Conservation (phyloP, 2,113 vertebrate species). For the Girardinichthys multiradiatus region DNA sequence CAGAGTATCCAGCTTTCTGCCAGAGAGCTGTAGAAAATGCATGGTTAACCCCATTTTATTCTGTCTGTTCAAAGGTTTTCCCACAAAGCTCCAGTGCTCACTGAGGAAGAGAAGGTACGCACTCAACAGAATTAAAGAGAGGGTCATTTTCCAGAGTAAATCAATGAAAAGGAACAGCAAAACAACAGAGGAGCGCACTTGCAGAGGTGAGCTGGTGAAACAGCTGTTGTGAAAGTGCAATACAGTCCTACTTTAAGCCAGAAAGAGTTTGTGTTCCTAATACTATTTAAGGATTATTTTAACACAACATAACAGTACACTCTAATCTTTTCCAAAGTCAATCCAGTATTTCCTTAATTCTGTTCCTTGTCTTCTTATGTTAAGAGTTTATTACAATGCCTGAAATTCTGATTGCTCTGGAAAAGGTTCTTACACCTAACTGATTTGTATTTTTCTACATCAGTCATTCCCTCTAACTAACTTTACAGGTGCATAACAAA, state of each 20-base stretch:
- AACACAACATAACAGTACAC: neutral
- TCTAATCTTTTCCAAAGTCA: neutral
- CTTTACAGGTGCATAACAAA: neutral
- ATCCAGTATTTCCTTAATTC: neutral
- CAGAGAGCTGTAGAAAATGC: slow-evolving; percentile 66
- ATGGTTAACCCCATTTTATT: slow-evolving; percentile 80
- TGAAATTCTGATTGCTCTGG: neutral
- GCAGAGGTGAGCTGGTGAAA: slow-evolving; percentile 4
- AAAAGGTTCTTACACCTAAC: neutral
- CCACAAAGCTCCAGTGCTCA: slow-evolving; percentile 56
- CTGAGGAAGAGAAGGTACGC: slow-evolving; percentile 39
- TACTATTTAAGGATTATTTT: neutral
- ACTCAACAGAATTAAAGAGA: slow-evolving; percentile 44
- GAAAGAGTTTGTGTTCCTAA: slow-evolving; percentile 4
- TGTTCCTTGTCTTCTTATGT: neutral
- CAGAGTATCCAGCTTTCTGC: slow-evolving; percentile 68
- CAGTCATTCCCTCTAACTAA: slow-evolving; percentile 6
- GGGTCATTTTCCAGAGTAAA: slow-evolving; percentile 49
- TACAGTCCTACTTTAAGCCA: neutral
- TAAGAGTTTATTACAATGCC: too few species aligned
- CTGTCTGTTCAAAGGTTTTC: slow-evolving; percentile 73
- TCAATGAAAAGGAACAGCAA: slow-evolving; percentile 13
- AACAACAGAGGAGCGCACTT: slow-evolving; percentile 34
- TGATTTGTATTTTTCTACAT: neutral
- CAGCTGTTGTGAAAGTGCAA: slow-evolving; percentile 23